phyloP scores from a whole-genome alignment of 2,888 invertebrate species.

The Lepidochrysops patricia region DNA sequence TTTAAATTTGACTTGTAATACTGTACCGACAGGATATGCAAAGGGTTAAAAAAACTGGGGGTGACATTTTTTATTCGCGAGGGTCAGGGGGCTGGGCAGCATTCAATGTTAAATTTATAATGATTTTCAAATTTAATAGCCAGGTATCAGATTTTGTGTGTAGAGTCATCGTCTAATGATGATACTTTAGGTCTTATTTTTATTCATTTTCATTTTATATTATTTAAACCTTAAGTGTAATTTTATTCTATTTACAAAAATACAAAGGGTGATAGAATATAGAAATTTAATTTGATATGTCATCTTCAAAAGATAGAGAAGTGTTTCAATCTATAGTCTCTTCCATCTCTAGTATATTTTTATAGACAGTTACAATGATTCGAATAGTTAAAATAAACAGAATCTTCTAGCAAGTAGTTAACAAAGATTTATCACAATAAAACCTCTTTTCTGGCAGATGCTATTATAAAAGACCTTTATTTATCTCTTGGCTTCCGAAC shows the following conservation, averaged over 20 bases:
- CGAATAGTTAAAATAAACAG: background rate
- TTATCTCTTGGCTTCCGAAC: slow-evolving; percentile 30
- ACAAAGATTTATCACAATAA: background rate
- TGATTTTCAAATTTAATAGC: slow-evolving; percentile 15
- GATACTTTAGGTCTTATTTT: no score
- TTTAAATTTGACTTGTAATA: slow-evolving; percentile 73
- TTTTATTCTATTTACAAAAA: no score
- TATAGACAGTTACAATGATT: no score
- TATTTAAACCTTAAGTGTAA: no score
- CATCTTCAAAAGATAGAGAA: no score
- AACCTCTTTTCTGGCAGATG: slow-evolving; percentile 5
- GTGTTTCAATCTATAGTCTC: no score
- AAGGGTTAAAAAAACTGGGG: slow-evolving; percentile 63
- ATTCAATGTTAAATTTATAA: slow-evolving; percentile 58
- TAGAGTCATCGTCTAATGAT: background rate
- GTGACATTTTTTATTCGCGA: slow-evolving; percentile 56
- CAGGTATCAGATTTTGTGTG: slow-evolving; percentile 1
- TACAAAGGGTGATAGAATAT: no score
- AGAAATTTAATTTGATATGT: no score
- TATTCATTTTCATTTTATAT: no score
- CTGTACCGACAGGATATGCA: slow-evolving; percentile 68
- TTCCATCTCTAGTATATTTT: no score
- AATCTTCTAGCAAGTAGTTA: background rate
- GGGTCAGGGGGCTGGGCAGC: slow-evolving; percentile 51
- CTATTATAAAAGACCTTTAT: slow-evolving; percentile 1